Percentiles rank a stretch among this genome's conserved stretches.
phyloP scores from a whole-genome alignment of 1,140 invertebrate species.

The Galendromus occidentalis region DNA sequence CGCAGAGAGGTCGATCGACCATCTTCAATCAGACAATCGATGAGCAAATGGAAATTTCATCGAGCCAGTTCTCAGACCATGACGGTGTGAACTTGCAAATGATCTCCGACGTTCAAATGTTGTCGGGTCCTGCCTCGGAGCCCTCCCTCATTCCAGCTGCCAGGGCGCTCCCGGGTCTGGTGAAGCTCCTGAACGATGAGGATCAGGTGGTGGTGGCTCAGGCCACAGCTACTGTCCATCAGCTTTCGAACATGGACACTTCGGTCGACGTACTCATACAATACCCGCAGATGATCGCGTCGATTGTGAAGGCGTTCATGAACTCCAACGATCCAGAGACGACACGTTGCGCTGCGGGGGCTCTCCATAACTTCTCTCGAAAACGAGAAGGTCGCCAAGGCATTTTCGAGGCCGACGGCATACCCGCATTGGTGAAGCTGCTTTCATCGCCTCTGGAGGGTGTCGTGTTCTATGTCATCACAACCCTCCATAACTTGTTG shows the following conservation, averaged over 20 bases:
- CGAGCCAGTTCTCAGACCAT: too few relatives aligned
- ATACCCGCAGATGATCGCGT: conserved; percentile 78
- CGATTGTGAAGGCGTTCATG: conserved; percentile 74
- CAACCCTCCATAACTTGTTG: conserved; percentile 35
- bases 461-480: conserved; percentile 34
- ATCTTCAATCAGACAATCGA: too few relatives aligned
- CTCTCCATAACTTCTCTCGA: conserved; percentile 86
- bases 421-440: conserved; percentile 81
- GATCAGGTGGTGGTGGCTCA: conserved; percentile 90
- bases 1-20: too few relatives aligned
- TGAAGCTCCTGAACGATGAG: conserved; percentile 83
- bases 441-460: conserved; percentile 37
- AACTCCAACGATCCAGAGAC: conserved; percentile 87
- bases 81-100: too few relatives aligned
- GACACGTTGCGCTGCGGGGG: conserved; percentile 77
- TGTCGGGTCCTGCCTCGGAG: too few relatives aligned
- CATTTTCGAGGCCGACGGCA: conserved; percentile 93
- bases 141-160: conserved; percentile 42
- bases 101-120: too few relatives aligned
- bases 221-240: conserved; percentile 94
- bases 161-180: conserved; percentile 87
- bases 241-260: conserved; percentile 89
- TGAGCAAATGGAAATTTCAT: too few relatives aligned
- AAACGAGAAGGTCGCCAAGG: conserved; percentile 80
- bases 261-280: conserved; percentile 93